A percentile compares a stretch with the other conserved stretches of the same genome.
Evolutionary conservation across 2,888 invertebrate genomes (phyloP).

Genomic region (Petrophora chlorosata): DNA sequence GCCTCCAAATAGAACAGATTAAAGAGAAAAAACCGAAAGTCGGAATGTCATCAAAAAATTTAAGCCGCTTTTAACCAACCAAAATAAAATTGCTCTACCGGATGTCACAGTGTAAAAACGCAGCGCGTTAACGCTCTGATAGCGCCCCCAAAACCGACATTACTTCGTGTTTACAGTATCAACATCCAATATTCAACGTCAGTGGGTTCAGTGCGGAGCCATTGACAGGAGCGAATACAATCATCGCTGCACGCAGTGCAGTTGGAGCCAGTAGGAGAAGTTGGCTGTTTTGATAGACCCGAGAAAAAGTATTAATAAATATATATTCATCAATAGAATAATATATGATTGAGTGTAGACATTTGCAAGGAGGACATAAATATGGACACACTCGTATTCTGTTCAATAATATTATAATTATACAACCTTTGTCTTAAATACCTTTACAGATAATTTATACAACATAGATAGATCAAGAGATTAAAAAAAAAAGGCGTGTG

Average conservation of each 20-base stretch:
- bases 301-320: background rate
- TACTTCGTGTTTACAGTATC: constrained; percentile 9
- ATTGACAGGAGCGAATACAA: constrained; percentile 38
- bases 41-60: no score
- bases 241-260: constrained; percentile 26
- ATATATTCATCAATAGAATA: background rate
- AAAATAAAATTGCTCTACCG: constrained; percentile 1
- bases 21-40: no score
- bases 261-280: background rate
- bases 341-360: no score
- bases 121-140: constrained; percentile 1
- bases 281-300: background rate
- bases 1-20: no score
- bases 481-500: no score
- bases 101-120: constrained; percentile 4
- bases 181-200: constrained; percentile 17
- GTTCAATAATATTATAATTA: no score
- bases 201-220: constrained; percentile 28
- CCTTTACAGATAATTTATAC: no score
- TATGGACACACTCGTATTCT: no score
- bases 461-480: no score
- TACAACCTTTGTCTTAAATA: no score
- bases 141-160: constrained; percentile 4
- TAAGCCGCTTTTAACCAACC: background rate
- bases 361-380: no score